Percentiles rank a stretch among this genome's conserved stretches.
phyloP scores from a whole-genome alignment of 2,797 vertebrate species.

The Ctenopoma multispine region DNA sequence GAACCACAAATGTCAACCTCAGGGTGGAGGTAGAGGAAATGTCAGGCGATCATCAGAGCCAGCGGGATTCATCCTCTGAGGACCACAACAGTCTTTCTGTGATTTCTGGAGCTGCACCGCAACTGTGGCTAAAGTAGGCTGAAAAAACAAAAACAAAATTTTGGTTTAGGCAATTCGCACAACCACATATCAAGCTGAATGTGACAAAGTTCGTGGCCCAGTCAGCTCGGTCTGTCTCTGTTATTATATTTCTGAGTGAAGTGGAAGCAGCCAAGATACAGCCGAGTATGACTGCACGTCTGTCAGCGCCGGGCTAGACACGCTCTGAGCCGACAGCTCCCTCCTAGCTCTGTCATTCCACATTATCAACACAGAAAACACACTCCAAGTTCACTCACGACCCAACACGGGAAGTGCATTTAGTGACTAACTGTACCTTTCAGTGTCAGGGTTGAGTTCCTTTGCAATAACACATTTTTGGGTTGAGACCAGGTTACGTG shows the following conservation, averaged over 20 bases:
- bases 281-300: slow-evolving; percentile 41
- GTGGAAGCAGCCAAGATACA: slow-evolving; percentile 42
- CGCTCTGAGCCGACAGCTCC: slow-evolving; percentile 34
- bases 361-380: slow-evolving; percentile 30
- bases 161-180: slow-evolving; percentile 19
- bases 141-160: slow-evolving; percentile 14
- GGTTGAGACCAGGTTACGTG: slow-evolving; percentile 38
- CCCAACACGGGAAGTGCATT: not conserved
- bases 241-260: slow-evolving; percentile 38
- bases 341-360: slow-evolving; percentile 35
- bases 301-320: slow-evolving; percentile 54
- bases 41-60: too few species aligned
- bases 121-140: not conserved
- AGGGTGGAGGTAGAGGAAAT: too few species aligned
- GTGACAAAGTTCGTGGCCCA: slow-evolving; percentile 37
- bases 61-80: too few species aligned
- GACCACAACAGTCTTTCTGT: too few species aligned
- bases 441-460: slow-evolving; percentile 1
- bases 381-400: not conserved
- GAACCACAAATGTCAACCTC: too few species aligned
- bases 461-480: slow-evolving; percentile 5
- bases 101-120: too few species aligned
- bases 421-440: slow-evolving; percentile 2
- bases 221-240: slow-evolving; percentile 20
- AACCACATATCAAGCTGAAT: slow-evolving; percentile 40